Conservation (phyloP, 2,797 vertebrate genomes). For the Aeoliscus strigatus region DNA sequence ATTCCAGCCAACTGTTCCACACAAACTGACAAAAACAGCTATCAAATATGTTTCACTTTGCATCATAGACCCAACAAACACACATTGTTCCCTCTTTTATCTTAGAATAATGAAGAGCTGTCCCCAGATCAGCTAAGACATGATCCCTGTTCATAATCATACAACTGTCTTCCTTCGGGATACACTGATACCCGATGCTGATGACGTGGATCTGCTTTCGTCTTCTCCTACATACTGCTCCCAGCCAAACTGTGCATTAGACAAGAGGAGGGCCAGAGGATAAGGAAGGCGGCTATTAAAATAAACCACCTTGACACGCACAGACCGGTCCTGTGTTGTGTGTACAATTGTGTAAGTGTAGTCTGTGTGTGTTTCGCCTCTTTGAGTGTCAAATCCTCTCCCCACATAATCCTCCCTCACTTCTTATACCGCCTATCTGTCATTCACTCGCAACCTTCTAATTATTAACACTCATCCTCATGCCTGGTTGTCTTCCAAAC, state of each 20-base stretch:
- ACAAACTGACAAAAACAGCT: not conserved
- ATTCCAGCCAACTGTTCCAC: too few relatives aligned
- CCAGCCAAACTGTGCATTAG: constrained; percentile 72
- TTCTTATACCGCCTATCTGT: constrained; percentile 33
- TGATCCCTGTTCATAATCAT: too few relatives aligned
- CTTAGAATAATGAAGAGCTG: too few relatives aligned
- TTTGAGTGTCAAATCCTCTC: constrained; percentile 31
- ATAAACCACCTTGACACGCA: constrained; percentile 42
- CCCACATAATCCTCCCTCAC: constrained; percentile 34
- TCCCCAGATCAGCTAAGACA: too few relatives aligned
- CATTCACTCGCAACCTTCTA: constrained; percentile 35
- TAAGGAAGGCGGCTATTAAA: constrained; percentile 44
- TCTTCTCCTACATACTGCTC: constrained; percentile 46
- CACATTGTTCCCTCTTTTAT: not conserved
- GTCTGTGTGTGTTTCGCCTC: constrained; percentile 12
- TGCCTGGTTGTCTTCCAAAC: constrained; percentile 13
- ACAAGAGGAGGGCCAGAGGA: constrained; percentile 30
- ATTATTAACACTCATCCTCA: constrained; percentile 22
- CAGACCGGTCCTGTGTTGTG: constrained; percentile 8
- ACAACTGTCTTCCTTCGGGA: too few relatives aligned
- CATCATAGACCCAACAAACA: constrained; percentile 3
- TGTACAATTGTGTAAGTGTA: constrained; percentile 7
- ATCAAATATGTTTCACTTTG: not conserved
- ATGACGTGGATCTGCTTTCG: too few relatives aligned
- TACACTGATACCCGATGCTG: not conserved